A percentile compares a stretch with the other conserved stretches of the same genome.
Conservation (phyloP, 1,140 invertebrate species). For the Nymphalis io region DNA sequence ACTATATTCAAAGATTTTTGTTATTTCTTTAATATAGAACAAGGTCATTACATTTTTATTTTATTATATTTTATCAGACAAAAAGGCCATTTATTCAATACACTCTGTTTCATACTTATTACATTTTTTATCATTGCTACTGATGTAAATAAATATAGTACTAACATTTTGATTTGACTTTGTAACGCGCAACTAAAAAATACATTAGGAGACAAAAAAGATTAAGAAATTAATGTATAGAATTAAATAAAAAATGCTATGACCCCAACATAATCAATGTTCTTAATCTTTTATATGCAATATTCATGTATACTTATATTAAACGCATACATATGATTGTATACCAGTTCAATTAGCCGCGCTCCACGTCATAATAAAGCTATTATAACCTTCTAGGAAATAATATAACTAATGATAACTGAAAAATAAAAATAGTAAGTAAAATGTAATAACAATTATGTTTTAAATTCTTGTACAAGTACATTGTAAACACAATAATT, state of each 20-base stretch:
- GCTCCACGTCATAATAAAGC: constrained; percentile 38
- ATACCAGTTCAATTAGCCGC: constrained; percentile 33
- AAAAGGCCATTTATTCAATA: not conserved
- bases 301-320: constrained; percentile 7
- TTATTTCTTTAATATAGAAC: constrained; percentile 7
- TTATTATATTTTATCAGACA: not conserved
- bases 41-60: not conserved
- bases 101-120: not conserved
- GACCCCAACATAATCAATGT: not conserved
- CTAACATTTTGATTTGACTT: too few species aligned
- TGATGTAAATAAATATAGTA: too few species aligned
- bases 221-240: not conserved
- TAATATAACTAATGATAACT: constrained; percentile 28
- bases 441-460: not conserved
- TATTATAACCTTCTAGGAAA: constrained; percentile 41
- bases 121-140: too few species aligned
- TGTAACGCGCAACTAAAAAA: too few species aligned
- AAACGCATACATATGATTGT: constrained; percentile 26
- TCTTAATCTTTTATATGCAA: constrained; percentile 10
- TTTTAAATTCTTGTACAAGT: not conserved
- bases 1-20: constrained; percentile 9
- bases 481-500: not conserved
- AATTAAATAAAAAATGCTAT: not conserved
- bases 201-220: not conserved
- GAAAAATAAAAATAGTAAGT: constrained; percentile 12